Evolutionary conservation across 92 coral and sea anemone genomes (phyloP).

Genomic region (Porites divaricata): DNA sequence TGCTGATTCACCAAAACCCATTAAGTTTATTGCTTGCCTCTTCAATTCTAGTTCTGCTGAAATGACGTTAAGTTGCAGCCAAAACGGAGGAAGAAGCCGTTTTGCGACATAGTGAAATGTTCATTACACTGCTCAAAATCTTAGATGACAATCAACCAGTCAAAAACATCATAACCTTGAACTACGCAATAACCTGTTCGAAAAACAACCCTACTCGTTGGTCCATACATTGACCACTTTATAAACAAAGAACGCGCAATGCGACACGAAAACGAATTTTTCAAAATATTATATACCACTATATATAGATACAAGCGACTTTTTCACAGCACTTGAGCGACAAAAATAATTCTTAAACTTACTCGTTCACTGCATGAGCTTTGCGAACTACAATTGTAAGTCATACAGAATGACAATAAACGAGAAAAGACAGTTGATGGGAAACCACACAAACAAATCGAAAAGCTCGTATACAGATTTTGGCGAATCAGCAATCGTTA

Average conservation of each 20-base stretch:
- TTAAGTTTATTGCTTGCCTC: not conserved
- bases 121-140: too few species aligned
- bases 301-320: not conserved
- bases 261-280: not conserved
- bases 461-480: slow-evolving; percentile 14
- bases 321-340: not conserved
- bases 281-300: slow-evolving; percentile 1
- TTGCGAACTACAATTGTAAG: not conserved
- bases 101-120: too few species aligned
- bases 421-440: not conserved
- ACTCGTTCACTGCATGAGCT: not conserved
- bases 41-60: not conserved
- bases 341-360: not conserved
- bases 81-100: too few species aligned
- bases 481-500: slow-evolving; percentile 14
- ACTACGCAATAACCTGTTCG: too few species aligned
- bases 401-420: not conserved
- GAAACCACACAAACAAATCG: not conserved
- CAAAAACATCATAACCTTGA: too few species aligned
- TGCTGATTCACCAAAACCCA: slow-evolving; percentile 25
- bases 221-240: too few species aligned
- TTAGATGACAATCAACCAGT: too few species aligned
- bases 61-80: too few species aligned
- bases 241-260: not conserved
- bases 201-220: not conserved